Evolutionary conservation across 2,888 invertebrate species (phyloP).

Genomic region (Hyposoter dolosus): DNA sequence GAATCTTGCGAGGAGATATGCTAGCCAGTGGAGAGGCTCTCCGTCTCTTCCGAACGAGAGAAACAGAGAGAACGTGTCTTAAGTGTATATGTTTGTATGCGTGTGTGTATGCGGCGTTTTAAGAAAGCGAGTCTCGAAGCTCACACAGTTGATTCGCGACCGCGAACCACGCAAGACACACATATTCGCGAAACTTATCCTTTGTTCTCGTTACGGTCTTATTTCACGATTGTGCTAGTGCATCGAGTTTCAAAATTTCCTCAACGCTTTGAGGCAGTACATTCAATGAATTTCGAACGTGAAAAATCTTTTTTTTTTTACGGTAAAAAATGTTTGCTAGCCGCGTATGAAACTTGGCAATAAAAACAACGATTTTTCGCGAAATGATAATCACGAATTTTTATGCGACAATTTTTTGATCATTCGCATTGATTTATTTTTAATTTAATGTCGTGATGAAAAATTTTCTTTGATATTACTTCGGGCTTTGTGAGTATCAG

Average conservation of each 20-base stretch:
- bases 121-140: conserved; percentile 72
- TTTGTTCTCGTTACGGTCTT: conserved; percentile 35
- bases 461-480: background rate
- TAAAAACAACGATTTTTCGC: background rate
- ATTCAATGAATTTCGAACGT: background rate
- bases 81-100: conserved; percentile 1
- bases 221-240: conserved; percentile 1
- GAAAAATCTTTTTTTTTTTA: background rate
- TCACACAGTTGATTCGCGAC: conserved; percentile 82
- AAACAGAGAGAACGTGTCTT: conserved; percentile 25
- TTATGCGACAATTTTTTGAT: background rate
- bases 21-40: conserved; percentile 39
- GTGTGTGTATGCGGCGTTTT: conserved; percentile 61
- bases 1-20: conserved; percentile 33
- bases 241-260: conserved; percentile 19
- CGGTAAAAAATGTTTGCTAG: background rate
- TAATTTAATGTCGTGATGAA: background rate
- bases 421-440: background rate
- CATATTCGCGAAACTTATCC: conserved; percentile 55
- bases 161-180: conserved; percentile 79
- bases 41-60: conserved; percentile 65
- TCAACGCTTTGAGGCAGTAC: background rate
- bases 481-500: background rate
- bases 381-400: no score
- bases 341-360: background rate